Evolutionary conservation across 1,140 invertebrate species (phyloP).

Genomic region (Drosophila sp.): DNA sequence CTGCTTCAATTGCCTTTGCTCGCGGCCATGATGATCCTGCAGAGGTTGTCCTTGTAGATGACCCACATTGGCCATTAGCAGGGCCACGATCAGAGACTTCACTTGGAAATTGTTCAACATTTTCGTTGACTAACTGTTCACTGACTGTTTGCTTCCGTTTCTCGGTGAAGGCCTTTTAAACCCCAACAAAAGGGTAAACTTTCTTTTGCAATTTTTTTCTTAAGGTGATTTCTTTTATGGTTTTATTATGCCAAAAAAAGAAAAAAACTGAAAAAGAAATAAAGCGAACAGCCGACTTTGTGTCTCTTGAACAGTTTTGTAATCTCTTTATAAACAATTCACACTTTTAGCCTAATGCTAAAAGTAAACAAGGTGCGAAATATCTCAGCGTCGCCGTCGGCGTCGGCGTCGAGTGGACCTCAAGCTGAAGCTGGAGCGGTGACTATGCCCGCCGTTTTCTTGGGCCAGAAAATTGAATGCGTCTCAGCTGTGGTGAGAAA

Average conservation of each 20-base stretch:
- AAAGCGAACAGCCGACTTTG: constrained; percentile 42
- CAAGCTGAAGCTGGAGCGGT: neutral
- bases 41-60: constrained; percentile 35
- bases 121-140: constrained; percentile 39
- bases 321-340: constrained; percentile 82
- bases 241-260: constrained; percentile 64
- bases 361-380: constrained; percentile 79
- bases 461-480: neutral
- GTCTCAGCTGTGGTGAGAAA: constrained; percentile 18
- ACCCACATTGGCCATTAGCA: constrained; percentile 43
- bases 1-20: constrained; percentile 60
- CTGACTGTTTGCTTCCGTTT: constrained; percentile 73
- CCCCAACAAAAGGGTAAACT: constrained; percentile 43
- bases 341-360: constrained; percentile 74
- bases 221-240: constrained; percentile 59
- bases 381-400: constrained; percentile 35
- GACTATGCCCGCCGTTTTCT: neutral
- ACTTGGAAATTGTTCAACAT: constrained; percentile 47
- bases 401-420: neutral
- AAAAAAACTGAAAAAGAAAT: constrained; percentile 24
- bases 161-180: constrained; percentile 58
- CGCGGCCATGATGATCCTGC: constrained; percentile 37
- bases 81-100: constrained; percentile 34
- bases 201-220: constrained; percentile 63
- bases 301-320: constrained; percentile 55